A percentile compares a stretch with the other conserved stretches of the same genome.
These are phyloP conservation scores for Piprites chloris DNA, from an alignment of 2,113 vertebrate species.

Conservation along the genomic window DNA sequence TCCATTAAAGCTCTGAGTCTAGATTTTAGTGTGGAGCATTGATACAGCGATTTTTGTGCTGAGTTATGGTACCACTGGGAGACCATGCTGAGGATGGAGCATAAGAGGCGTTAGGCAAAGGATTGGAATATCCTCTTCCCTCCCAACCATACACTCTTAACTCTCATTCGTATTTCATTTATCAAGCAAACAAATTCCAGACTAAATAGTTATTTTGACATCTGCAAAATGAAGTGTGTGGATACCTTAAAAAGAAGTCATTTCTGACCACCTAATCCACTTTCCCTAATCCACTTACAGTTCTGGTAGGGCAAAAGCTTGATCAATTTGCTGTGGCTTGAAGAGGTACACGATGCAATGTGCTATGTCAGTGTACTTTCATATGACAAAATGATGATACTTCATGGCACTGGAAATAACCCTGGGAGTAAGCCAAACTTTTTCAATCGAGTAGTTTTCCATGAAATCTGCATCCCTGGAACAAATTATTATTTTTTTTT, in stretches of 20 bases:
- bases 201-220: neutral
- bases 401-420: neutral
- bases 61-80: neutral
- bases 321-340: neutral
- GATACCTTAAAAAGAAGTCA: neutral
- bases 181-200: neutral
- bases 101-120: neutral
- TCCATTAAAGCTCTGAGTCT: neutral
- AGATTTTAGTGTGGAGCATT: neutral
- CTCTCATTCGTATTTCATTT: neutral
- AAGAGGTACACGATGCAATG: neutral
- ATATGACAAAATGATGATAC: neutral
- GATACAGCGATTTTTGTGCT: neutral
- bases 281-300: neutral
- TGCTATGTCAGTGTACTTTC: neutral
- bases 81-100: neutral
- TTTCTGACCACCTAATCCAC: slow-evolving; percentile 41
- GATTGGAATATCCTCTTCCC: neutral
- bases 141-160: neutral
- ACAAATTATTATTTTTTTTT: neutral
- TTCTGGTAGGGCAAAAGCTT: neutral
- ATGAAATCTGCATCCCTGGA: neutral
- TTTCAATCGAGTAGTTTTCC: neutral
- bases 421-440: neutral
- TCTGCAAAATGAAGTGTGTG: neutral